phyloP scores from a whole-genome alignment of 2,113 vertebrate species.

The Lipophrys pholis region DNA sequence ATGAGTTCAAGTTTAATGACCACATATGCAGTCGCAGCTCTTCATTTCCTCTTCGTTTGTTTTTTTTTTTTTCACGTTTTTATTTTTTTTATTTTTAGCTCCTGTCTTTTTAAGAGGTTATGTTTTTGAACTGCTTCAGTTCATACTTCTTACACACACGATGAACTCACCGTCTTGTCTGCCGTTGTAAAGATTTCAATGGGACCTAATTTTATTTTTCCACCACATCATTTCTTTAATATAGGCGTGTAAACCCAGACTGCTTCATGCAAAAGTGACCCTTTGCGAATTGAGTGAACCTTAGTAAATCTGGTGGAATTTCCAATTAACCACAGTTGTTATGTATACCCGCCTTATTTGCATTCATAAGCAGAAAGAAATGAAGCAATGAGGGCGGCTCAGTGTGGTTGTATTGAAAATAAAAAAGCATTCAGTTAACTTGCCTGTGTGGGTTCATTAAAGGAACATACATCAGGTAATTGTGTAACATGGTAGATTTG shows the following conservation, averaged over 20 bases:
- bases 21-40: background rate
- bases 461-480: background rate
- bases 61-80: constrained; percentile 2
- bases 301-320: constrained; percentile 51
- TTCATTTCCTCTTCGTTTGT: constrained; percentile 3
- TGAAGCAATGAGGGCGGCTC: background rate
- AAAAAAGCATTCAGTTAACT: background rate
- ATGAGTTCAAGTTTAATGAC: constrained; percentile 21
- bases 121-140: background rate
- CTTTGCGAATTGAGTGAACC: constrained; percentile 47
- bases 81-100: too few relatives aligned
- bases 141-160: background rate
- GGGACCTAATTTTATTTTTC: background rate
- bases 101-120: background rate
- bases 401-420: too few relatives aligned
- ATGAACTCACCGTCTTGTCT: background rate
- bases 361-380: background rate
- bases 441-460: background rate
- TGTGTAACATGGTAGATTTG: too few relatives aligned
- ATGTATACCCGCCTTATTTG: constrained; percentile 1
- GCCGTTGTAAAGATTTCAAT: constrained; percentile 2
- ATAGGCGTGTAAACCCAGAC: constrained; percentile 30
- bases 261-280: constrained; percentile 56
- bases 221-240: constrained; percentile 16
- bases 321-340: constrained; percentile 59